Evolutionary conservation across 2,113 vertebrate genomes (phyloP).

Genomic region (Anseranas semipalmata): DNA sequence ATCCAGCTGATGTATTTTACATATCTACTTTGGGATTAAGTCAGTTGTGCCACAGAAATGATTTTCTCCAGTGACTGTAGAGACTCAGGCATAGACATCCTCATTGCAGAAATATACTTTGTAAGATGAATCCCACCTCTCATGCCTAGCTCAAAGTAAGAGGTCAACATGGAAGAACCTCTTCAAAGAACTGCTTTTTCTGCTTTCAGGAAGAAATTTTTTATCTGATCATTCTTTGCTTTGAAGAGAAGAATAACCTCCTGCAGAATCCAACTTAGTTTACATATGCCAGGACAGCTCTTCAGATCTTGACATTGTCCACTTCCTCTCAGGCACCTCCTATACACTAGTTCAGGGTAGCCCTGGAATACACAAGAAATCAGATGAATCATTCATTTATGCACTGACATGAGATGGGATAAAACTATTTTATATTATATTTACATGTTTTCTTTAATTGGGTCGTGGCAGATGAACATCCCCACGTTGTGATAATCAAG

Average conservation of each 20-base stretch:
- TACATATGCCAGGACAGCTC: neutral
- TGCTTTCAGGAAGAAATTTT: neutral
- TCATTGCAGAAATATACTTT: neutral
- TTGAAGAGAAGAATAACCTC: neutral
- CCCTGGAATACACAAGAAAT: neutral
- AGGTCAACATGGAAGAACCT: neutral
- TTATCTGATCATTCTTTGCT: neutral
- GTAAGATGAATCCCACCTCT: neutral
- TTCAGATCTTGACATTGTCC: neutral
- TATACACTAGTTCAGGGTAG: neutral
- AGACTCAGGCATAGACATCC: neutral
- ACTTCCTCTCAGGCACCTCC: neutral
- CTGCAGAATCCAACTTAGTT: neutral
- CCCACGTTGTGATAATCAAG: neutral
- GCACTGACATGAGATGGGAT: neutral
- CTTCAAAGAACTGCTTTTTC: neutral
- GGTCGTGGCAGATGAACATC: neutral
- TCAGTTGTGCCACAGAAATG: neutral
- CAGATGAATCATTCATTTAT: neutral
- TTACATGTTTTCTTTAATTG: neutral
- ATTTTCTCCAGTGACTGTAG: neutral
- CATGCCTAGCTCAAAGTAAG: neutral
- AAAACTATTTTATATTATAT: neutral
- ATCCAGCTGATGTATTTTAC: neutral
- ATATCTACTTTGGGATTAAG: neutral